Percentiles rank a stretch among this genome's conserved stretches.
phyloP scores from a whole-genome alignment of 1,140 invertebrate genomes.

The Penaeus japonicus region DNA sequence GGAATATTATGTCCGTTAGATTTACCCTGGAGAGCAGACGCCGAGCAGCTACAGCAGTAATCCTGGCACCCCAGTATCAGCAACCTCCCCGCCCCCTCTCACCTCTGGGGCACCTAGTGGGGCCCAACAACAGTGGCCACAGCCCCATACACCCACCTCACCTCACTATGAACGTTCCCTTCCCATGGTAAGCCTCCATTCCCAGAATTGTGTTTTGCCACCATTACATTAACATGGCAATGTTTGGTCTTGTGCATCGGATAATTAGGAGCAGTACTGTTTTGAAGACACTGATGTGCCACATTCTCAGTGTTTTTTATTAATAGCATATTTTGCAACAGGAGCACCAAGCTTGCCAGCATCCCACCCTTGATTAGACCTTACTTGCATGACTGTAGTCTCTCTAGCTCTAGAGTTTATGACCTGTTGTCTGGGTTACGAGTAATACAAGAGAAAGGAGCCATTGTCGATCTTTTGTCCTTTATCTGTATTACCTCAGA shows the following conservation, averaged over 20 bases:
- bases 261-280: neutral
- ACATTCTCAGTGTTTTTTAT: neutral
- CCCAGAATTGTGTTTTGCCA: conserved; percentile 65
- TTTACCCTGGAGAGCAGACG: conserved; percentile 88
- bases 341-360: conserved; percentile 33
- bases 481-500: no score
- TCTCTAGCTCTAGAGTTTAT: conserved; percentile 18
- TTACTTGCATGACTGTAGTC: conserved; percentile 43
- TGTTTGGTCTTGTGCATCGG: conserved; percentile 58
- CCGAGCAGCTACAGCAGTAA: conserved; percentile 92
- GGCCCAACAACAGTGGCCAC: conserved; percentile 61
- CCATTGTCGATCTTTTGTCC: no score
- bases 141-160: conserved; percentile 64
- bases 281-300: conserved; percentile 16
- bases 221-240: conserved; percentile 62
- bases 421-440: conserved; percentile 10
- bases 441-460: neutral
- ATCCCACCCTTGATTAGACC: conserved; percentile 22
- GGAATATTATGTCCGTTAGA: conserved; percentile 69
- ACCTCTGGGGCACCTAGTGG: conserved; percentile 65
- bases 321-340: conserved; percentile 38
- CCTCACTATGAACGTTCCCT: conserved; percentile 62
- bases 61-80: conserved; percentile 71
- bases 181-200: conserved; percentile 49
- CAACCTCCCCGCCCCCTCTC: conserved; percentile 82